A percentile compares a stretch with the other conserved stretches of the same genome.
These are phyloP conservation scores for Nannospalax galili DNA, from an alignment of 2,113 vertebrate species.

Conservation along the genomic window DNA sequence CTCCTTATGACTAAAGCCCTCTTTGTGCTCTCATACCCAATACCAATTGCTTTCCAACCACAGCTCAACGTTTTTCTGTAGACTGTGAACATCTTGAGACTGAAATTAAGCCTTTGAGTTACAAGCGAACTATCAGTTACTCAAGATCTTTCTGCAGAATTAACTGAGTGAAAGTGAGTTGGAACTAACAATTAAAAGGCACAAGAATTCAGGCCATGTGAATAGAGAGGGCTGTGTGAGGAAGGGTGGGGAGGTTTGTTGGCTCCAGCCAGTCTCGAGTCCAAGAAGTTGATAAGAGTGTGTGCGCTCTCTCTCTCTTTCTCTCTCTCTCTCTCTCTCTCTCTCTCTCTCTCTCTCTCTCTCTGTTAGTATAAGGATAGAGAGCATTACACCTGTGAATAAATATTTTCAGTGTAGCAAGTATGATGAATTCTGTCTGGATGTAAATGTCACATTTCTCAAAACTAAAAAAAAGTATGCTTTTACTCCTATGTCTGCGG, in stretches of 20 bases:
- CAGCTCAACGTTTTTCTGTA: neutral
- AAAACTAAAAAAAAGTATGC: neutral
- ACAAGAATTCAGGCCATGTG: neutral
- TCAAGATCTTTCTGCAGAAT: slow-evolving; percentile 18
- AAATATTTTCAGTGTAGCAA: neutral
- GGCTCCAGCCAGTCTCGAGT: neutral
- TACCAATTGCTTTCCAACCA: neutral
- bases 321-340: too few species aligned
- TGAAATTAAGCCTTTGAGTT: slow-evolving; percentile 5
- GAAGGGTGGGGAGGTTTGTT: neutral
- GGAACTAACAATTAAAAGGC: slow-evolving; percentile 5
- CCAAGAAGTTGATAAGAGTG: neutral
- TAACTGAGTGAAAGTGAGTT: neutral
- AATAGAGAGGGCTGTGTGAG: neutral
- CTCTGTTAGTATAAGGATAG: neutral
- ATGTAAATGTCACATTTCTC: neutral
- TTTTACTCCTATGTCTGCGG: neutral
- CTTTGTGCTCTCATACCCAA: neutral
- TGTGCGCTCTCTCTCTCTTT: neutral
- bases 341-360: too few species aligned
- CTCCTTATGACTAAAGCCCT: neutral
- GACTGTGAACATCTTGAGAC: neutral
- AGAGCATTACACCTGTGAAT: neutral
- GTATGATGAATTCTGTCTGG: neutral
- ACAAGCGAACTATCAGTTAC: neutral